Base-by-base conservation (phyloP, 2,113 vertebrate genomes). In the Hemichromis elongatus region DNA sequence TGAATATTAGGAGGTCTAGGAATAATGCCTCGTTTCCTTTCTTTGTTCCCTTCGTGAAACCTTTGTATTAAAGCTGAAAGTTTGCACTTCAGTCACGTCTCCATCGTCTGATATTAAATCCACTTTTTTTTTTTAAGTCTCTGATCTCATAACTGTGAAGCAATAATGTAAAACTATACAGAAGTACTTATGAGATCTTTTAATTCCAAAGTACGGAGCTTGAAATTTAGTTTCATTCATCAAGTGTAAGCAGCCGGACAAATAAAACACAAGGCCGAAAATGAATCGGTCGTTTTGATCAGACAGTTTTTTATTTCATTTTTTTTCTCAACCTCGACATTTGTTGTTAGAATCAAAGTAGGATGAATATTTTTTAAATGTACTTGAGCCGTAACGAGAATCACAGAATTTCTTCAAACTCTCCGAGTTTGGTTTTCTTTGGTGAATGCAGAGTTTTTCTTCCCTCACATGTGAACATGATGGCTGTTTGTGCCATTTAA, bases 291-390 rank as follows among this genome's bases (percentile, higher is more conserved):
- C 14, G 8, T 28, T 47, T 47, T 73, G 14, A 73, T 47, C 1
- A 3, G 14, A 0, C 24, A 45, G 14, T n/a, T 9, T 19, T n/a
- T 18, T 9, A 0, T 21, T 47, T 30, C 1, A 19, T 50, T 73
- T 50, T 73, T 50, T 75, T 30, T 19, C 2, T 45, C 70, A 30
- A 50, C 9, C 45, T 75, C 3, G 0, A 50, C 2, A 3, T 2
- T 75, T 75, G 10, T 73, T 47, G 9, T 30, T 12, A 11, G 5
- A 7, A 16, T 73, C 16, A 47, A 28, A 70, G 40, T 73, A 70
- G 16, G 24, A 18, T 47, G 26, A 2, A 19, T 28, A 0, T 16
- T 57, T 26, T 18, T 59, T 16, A n/a, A n/a, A n/a, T n/a, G n/a
- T n/a, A n/a, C n/a, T 73, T 19, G 12, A 19, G 42, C 4, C 0